A percentile compares a stretch with the other conserved stretches of the same genome.
Evolutionary conservation across 2,888 invertebrate genomes (phyloP).

Genomic region (Tachina lurida): DNA sequence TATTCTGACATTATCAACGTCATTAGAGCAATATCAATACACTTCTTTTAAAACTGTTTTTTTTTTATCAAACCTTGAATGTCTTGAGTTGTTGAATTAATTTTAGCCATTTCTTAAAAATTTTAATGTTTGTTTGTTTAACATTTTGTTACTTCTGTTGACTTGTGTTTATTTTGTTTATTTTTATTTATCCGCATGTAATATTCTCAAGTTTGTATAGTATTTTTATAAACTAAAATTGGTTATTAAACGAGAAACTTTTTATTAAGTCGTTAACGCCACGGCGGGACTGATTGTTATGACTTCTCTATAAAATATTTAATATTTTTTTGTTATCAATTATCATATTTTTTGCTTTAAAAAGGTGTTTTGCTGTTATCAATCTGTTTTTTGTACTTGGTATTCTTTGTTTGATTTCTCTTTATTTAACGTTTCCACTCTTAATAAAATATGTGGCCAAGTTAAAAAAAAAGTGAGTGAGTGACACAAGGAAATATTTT

Average conservation of each 20-base stretch:
- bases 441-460: constrained; percentile 50
- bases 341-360: constrained; percentile 45
- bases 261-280: constrained; percentile 51
- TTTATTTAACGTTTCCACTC: constrained; percentile 35
- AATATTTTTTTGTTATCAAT: constrained; percentile 61
- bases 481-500: constrained; percentile 11
- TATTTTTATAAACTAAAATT: constrained; percentile 29
- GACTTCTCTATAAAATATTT: constrained; percentile 61
- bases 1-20: background rate
- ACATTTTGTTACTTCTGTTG: constrained; percentile 25
- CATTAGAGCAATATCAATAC: background rate
- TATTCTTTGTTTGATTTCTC: constrained; percentile 18
- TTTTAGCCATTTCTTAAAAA: constrained; percentile 60
- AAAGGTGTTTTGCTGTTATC: constrained; percentile 61
- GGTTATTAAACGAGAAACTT: background rate
- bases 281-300: constrained; percentile 63
- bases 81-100: constrained; percentile 53
- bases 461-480: constrained; percentile 19
- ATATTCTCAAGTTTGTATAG: constrained; percentile 11
- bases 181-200: constrained; percentile 17
- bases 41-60: background rate
- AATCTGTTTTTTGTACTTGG: constrained; percentile 27
- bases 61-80: constrained; percentile 61
- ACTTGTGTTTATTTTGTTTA: constrained; percentile 23
- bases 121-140: constrained; percentile 23